Evolutionary conservation across 2,113 vertebrate genomes (phyloP), one percentile per base, ranked within the genome.

Genomic region (Opisthocomus hoazin): DNA sequence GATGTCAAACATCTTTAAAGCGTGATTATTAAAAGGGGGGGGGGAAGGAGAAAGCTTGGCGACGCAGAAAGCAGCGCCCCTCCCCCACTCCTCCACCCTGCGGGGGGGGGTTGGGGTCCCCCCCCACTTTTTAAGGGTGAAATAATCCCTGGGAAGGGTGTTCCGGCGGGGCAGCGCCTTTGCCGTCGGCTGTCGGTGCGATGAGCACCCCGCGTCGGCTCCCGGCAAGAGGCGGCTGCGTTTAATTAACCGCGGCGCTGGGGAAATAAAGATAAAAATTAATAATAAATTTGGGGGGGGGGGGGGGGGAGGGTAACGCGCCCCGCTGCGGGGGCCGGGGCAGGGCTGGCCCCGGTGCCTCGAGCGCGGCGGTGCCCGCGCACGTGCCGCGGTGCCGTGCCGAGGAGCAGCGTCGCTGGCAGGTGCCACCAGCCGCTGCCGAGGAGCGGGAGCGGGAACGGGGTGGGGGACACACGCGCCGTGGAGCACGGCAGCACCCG

Each of bases 1-100:
- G 98, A 98, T 98, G 98, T 98, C 98, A 98, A 97, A 97, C 98
- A 98, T 98, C 97, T 98, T 98, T 97, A 97, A 97, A 97, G 96
- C 89, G 87, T 96, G 96, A 95, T 97, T 98, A 97, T 98, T 97
- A 95, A 97, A 96, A 95, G 80, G 83, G 84, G 75, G 87, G 93
- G 15, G 81, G 63, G 71, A 87, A 87, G 86, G 82, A 74, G 85
- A 41, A 84, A 48, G 70, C 30, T 66, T 66, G 78, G 82, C 43
- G 96, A 96, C 97, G 95, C 51, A 79, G 91, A 89, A 37, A 73
- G 43, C 66, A 93, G 93, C 50, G 71, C 17, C 41, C 23, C 53
- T 36, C 15, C 24, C 45, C 30, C 14, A 29, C 48, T 16, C 51
- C 14, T 73, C 58, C 46, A 26, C 82, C 48, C 37, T 45, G 34